Evolutionary conservation across 2,113 vertebrate genomes (phyloP).

Genomic region (Pollimyrus isidori): DNA sequence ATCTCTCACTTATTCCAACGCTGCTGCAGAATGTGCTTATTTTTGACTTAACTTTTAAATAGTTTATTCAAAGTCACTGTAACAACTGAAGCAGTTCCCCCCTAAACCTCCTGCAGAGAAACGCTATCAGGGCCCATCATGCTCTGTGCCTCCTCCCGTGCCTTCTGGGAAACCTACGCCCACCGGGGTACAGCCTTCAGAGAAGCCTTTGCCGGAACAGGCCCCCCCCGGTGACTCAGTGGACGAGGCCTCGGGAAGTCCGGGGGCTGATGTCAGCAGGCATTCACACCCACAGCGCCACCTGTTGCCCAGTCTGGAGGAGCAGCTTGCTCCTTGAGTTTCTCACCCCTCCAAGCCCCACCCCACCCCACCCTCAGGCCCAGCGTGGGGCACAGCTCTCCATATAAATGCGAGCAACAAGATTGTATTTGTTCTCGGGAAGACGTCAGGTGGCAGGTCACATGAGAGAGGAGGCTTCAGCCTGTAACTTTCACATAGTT

Average conservation of each 20-base stretch:
- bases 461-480: not conserved
- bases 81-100: not conserved
- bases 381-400: not conserved
- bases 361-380: not conserved
- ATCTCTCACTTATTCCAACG: not conserved
- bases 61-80: not conserved
- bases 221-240: not conserved
- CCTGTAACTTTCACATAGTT: not conserved
- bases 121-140: not conserved
- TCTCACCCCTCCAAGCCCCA: not conserved
- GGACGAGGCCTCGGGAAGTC: not conserved
- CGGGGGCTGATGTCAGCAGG: not conserved
- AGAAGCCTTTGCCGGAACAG: not conserved
- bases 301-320: not conserved
- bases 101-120: not conserved
- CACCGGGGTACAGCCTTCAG: not conserved
- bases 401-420: not conserved
- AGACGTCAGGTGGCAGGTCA: not conserved
- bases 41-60: not conserved
- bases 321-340: not conserved
- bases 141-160: not conserved
- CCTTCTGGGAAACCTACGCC: not conserved
- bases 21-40: not conserved
- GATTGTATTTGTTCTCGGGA: not conserved
- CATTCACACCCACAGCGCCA: not conserved